phyloP scores from a whole-genome alignment of 1,140 invertebrate genomes.

The Brachionus rotundiformis region DNA sequence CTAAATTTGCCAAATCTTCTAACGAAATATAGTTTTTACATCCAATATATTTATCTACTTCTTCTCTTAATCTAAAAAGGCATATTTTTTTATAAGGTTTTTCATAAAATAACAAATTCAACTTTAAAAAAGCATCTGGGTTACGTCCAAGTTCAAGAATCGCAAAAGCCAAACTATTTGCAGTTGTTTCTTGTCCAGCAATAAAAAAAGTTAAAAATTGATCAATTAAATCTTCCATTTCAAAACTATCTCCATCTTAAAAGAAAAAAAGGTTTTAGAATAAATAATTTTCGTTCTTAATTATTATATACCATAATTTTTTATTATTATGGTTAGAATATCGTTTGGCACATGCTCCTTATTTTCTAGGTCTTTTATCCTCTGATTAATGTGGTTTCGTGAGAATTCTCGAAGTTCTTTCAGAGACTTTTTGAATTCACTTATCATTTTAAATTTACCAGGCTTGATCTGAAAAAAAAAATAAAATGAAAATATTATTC shows the following conservation, averaged over 20 bases:
- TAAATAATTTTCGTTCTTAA: neutral
- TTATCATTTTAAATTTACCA: neutral
- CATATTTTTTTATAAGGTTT: too few species aligned
- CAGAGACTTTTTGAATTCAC: neutral
- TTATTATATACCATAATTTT: constrained; percentile 4
- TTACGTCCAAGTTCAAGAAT: constrained; percentile 38
- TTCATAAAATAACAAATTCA: neutral
- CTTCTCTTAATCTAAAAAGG: constrained; percentile 23
- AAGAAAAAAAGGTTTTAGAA: too few species aligned
- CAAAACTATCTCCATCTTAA: neutral
- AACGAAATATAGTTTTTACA: neutral
- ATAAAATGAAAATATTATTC: neutral
- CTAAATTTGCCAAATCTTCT: constrained; percentile 12
- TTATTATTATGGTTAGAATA: constrained; percentile 27
- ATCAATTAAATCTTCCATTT: constrained; percentile 41
- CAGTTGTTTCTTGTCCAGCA: constrained; percentile 46
- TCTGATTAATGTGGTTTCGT: neutral
- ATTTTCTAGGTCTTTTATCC: constrained; percentile 23
- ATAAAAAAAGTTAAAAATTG: constrained; percentile 51
- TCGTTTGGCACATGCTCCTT: constrained; percentile 13
- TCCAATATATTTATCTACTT: constrained; percentile 10
- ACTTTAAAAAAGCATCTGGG: constrained; percentile 11
- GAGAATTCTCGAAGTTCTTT: constrained; percentile 6
- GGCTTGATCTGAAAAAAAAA: neutral
- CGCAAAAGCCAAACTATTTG: constrained; percentile 12